Evolutionary conservation across 2,113 vertebrate species (phyloP), one percentile per base, ranked within the genome.

Genomic region (Chamaea fasciata): DNA sequence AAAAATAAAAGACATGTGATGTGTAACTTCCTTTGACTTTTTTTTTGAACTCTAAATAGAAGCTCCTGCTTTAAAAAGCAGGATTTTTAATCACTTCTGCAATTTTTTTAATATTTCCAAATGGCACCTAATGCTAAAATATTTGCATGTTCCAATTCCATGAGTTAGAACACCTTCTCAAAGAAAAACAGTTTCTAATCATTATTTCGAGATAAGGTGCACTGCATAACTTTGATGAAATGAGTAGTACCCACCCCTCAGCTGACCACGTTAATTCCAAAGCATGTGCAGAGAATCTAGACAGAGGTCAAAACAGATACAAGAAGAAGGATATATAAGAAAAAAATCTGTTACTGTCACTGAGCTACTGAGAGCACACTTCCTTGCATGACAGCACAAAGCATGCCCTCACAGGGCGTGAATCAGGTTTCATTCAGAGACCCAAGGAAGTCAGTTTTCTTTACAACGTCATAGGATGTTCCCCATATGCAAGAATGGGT

Each of bases 1-100:
- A 88, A 96, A 90, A 97, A 94, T 84, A 89, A 80, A 83, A 97
- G 60, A 87, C 67, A 91, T 56, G 90, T 73, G 84, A 96, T 85
- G 47, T 62, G 47, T 62, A 96, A 87, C 77, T 96, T 95, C 91
- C 82, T 91, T 78, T 84, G 68, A 70, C 75, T 91, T 83, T 71
- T 87, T 87, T 68, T 95, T 93, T 96, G 89, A 96, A 92, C 76
- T 90, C 47, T 37, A 73, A 20, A 85, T 47, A 49, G 65, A 94
- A 92, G 92, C 28, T 79, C 49, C 76, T 65, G 71, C 37, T 78
- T 83, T 85, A 46, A 83, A 90, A 26, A 82, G 5, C 13, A 68
- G 47, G 33, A 79, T 74, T 94, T 91, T 50, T 73, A 89, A n/a
- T 65, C 80, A 69, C 9, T 68, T 83, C 20, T 28, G 56, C 44